Evolutionary conservation across 2,888 invertebrate species (phyloP).

Genomic region (Altica lythri): DNA sequence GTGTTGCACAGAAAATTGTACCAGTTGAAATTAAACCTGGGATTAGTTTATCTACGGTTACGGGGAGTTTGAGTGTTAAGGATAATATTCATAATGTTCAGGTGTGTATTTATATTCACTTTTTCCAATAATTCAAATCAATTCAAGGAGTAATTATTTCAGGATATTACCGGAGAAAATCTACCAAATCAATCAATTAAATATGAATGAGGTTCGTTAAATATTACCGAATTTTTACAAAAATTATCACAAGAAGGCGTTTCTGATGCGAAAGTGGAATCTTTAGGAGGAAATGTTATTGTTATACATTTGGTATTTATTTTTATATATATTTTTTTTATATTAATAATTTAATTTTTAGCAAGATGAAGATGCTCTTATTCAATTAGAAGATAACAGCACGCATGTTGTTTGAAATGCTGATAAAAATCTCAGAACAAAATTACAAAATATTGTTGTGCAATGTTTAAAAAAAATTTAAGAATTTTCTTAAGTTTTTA

Average conservation of each 20-base stretch:
- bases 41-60: conserved; percentile 74
- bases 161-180: conserved; percentile 41
- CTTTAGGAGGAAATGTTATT: conserved; percentile 67
- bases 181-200: conserved; percentile 60
- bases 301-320: conserved; percentile 78
- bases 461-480: conserved; percentile 78
- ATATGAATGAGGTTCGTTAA: conserved; percentile 81
- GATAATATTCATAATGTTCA: conserved; percentile 77
- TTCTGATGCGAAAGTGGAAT: conserved; percentile 77
- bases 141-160: too few species aligned
- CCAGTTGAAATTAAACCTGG: conserved; percentile 76
- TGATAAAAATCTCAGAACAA: conserved; percentile 74
- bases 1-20: conserved; percentile 66
- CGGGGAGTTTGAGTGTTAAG: conserved; percentile 74
- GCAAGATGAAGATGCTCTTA: conserved; percentile 83
- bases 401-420: conserved; percentile 91
- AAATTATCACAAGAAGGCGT: conserved; percentile 82
- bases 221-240: conserved; percentile 78
- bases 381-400: conserved; percentile 85
- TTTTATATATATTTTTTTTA: conserved; percentile 14
- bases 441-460: conserved; percentile 75
- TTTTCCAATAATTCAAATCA: too few species aligned
- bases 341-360: conserved; percentile 55
- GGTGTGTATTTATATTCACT: too few species aligned
- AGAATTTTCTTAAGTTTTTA: too few species aligned